Percentiles rank a stretch among this genome's conserved stretches.
These are phyloP conservation scores for Toxonevra muliebris DNA, from an alignment of 2,888 invertebrate species.

Conservation along the genomic window DNA sequence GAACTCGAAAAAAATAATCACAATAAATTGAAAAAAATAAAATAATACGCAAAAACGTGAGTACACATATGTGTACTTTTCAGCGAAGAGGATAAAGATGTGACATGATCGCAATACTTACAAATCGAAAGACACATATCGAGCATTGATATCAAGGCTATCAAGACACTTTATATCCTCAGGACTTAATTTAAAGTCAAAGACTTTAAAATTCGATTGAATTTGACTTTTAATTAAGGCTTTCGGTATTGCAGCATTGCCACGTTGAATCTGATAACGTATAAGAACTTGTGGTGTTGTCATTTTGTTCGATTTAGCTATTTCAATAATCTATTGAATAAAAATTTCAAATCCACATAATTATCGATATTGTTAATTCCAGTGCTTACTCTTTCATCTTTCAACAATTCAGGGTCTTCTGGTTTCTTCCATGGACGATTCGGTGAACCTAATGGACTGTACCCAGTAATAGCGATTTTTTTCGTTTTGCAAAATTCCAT, in stretches of 20 bases:
- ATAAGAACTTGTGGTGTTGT: slow-evolving; percentile 73
- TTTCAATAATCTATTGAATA: slow-evolving; percentile 67
- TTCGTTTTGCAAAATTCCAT: slow-evolving; percentile 74
- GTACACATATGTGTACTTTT: too few species aligned
- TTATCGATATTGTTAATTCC: not conserved
- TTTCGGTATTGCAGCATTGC: slow-evolving; percentile 81
- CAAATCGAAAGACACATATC: slow-evolving; percentile 67
- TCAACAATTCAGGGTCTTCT: slow-evolving; percentile 74
- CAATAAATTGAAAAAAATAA: too few species aligned
- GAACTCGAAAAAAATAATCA: too few species aligned
- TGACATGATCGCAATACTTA: too few species aligned
- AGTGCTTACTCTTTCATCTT: slow-evolving; percentile 73
- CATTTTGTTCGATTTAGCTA: slow-evolving; percentile 71
- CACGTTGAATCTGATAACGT: slow-evolving; percentile 74
- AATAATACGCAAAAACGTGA: too few species aligned
- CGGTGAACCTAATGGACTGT: slow-evolving; percentile 84
- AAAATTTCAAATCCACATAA: not conserved
- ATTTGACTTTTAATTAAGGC: slow-evolving; percentile 78
- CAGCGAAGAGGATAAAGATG: too few species aligned
- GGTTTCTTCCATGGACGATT: slow-evolving; percentile 82
- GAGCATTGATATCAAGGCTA: slow-evolving; percentile 75
- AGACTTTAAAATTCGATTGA: slow-evolving; percentile 75
- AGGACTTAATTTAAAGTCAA: slow-evolving; percentile 76
- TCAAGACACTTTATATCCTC: slow-evolving; percentile 76
- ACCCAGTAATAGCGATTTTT: slow-evolving; percentile 78